These are phyloP conservation scores for Drosophila limbata DNA, from an alignment of 2,888 invertebrate species.

Conservation along the genomic window DNA sequence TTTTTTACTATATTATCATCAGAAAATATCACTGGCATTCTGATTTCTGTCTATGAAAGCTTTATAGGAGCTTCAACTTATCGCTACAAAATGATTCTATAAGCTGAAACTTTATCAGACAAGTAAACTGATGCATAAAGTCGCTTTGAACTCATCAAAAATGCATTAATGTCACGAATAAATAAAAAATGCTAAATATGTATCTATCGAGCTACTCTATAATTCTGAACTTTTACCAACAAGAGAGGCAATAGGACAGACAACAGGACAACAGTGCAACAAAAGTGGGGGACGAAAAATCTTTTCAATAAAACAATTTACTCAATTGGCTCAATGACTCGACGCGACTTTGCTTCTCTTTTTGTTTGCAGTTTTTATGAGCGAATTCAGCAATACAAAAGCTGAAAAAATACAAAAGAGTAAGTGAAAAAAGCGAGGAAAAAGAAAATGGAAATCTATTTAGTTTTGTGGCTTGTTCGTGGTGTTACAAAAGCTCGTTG, in stretches of 20 bases:
- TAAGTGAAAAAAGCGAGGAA: conserved; percentile 2
- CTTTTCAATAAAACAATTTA: conserved; percentile 83
- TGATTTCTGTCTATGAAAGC: not conserved
- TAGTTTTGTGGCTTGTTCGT: conserved; percentile 76
- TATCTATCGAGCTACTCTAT: conserved; percentile 26
- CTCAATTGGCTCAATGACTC: conserved; percentile 82
- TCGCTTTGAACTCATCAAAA: conserved; percentile 60
- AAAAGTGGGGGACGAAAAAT: conserved; percentile 61
- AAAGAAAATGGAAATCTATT: conserved; percentile 61
- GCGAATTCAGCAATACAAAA: conserved; percentile 42
- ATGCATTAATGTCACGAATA: conserved; percentile 71
- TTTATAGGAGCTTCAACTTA: conserved; percentile 7
- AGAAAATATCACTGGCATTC: not conserved
- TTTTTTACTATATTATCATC: no score
- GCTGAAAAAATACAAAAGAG: conserved; percentile 34
- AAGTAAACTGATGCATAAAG: conserved; percentile 23
- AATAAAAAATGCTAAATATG: conserved; percentile 25
- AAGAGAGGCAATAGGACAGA: not conserved
- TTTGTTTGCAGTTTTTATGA: conserved; percentile 58
- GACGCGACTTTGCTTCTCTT: conserved; percentile 55
- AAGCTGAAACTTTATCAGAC: conserved; percentile 12
- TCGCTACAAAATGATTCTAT: not conserved
- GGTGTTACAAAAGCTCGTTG: conserved; percentile 43
- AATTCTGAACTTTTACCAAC: conserved; percentile 30
- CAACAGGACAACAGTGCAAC: conserved; percentile 14